Evolutionary conservation across 1,140 invertebrate genomes (phyloP).

Genomic region (Homalodisca vitripennis): DNA sequence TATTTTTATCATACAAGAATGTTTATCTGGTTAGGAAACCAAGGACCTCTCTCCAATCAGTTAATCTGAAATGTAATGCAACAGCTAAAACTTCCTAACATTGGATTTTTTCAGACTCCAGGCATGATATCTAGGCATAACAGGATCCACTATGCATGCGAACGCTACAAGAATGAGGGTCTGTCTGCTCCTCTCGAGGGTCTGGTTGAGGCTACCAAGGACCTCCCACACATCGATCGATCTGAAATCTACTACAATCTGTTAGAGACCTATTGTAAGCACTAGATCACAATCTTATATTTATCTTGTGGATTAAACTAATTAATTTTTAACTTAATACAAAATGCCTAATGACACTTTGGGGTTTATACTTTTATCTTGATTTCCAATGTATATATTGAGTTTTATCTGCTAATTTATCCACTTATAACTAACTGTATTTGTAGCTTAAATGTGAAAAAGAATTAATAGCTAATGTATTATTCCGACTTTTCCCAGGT

Average conservation of each 20-base stretch:
- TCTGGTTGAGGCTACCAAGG: constrained; percentile 69
- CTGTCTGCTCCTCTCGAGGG: constrained; percentile 67
- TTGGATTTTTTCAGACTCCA: constrained; percentile 54
- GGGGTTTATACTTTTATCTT: constrained; percentile 10
- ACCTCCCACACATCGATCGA: constrained; percentile 70
- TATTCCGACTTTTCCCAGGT: constrained; percentile 36
- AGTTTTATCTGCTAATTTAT: not conserved
- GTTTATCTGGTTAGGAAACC: not conserved
- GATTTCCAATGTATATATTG: not conserved
- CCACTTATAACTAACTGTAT: not conserved
- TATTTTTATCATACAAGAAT: not conserved
- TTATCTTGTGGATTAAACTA: too few relatives aligned
- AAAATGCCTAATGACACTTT: too few relatives aligned
- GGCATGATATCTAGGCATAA: constrained; percentile 61
- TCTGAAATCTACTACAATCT: constrained; percentile 72
- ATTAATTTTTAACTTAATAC: too few relatives aligned
- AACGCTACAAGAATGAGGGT: constrained; percentile 59
- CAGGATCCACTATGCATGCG: constrained; percentile 56
- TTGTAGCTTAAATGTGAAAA: not conserved
- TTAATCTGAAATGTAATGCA: not conserved
- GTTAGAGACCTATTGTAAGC: constrained; percentile 64
- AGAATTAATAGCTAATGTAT: not conserved
- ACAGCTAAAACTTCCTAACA: not conserved
- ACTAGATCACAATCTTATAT: too few relatives aligned
- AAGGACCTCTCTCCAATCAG: too few relatives aligned